Evolutionary conservation across 2,113 vertebrate species (phyloP).

Genomic region (Toxostoma redivivum): DNA sequence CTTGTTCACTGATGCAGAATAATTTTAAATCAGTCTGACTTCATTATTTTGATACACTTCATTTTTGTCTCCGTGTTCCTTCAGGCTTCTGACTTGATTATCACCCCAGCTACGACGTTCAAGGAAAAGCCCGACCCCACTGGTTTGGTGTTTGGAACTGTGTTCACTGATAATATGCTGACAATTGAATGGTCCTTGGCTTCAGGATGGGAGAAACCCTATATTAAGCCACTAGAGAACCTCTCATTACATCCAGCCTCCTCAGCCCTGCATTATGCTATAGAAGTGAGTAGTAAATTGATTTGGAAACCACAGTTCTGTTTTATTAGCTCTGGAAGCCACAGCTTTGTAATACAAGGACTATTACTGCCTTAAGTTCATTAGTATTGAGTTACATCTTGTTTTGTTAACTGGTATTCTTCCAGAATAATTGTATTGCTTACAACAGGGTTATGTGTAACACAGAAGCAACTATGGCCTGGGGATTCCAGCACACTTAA

Average conservation of each 20-base stretch:
- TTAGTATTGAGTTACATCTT: background rate
- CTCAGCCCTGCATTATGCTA: slow-evolving; percentile 78
- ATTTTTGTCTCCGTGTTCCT: background rate
- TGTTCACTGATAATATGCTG: slow-evolving; percentile 93
- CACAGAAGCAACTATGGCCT: background rate
- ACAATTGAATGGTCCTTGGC: slow-evolving; percentile 80
- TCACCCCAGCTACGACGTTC: slow-evolving; percentile 62
- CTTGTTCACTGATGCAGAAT: background rate
- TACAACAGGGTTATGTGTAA: background rate
- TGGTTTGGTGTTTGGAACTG: slow-evolving; percentile 77
- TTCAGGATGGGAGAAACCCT: slow-evolving; percentile 84
- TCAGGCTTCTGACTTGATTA: slow-evolving; percentile 80
- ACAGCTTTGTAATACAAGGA: background rate
- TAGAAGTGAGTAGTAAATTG: slow-evolving; percentile 74
- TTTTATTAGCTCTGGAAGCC: background rate
- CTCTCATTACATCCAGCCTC: slow-evolving; percentile 83
- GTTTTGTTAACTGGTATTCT: background rate
- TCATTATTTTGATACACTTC: background rate
- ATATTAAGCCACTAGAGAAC: slow-evolving; percentile 81
- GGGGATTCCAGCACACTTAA: background rate
- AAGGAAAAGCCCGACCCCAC: slow-evolving; percentile 79
- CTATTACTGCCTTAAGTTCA: background rate
- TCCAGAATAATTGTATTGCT: background rate
- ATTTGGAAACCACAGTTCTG: background rate
- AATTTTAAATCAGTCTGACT: background rate